These are phyloP conservation scores for Amphiura filiformis DNA, from an alignment of 35 echinoderm and acorn worm species.

Conservation along the genomic window DNA sequence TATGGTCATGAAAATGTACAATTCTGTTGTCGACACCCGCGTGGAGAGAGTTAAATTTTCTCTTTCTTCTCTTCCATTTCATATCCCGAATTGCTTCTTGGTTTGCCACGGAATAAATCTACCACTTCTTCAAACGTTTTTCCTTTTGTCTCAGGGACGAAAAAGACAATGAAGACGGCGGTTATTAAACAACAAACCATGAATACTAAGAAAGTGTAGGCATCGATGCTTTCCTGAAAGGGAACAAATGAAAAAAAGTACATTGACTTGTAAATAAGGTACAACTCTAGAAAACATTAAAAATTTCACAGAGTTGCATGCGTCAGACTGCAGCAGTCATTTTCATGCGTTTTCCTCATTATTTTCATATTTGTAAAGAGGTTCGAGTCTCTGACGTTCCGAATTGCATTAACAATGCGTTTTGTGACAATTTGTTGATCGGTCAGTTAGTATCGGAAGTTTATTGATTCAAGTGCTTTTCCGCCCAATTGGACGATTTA, in stretches of 20 bases:
- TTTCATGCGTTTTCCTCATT: background rate
- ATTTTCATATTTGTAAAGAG: background rate
- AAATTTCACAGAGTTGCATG: background rate
- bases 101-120: background rate
- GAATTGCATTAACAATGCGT: too few species aligned
- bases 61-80: background rate
- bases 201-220: slow-evolving; percentile 80
- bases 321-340: background rate
- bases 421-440: too few species aligned
- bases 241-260: background rate
- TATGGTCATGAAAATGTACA: too few species aligned
- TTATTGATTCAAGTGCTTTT: too few species aligned
- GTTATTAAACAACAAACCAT: slow-evolving; percentile 60
- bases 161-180: slow-evolving; percentile 70
- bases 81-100: background rate
- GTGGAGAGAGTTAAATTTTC: background rate
- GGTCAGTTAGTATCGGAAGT: too few species aligned
- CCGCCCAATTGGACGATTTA: too few species aligned
- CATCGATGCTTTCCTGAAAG: slow-evolving; percentile 67
- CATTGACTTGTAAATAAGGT: background rate
- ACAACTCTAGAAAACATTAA: background rate
- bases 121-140: slow-evolving; percentile 45
- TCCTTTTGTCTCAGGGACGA: slow-evolving; percentile 85
- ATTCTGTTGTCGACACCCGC: too few species aligned
- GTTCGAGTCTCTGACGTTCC: background rate